phyloP scores from a whole-genome alignment of 2,113 vertebrate species.

The Odontophorus gujanensis region DNA sequence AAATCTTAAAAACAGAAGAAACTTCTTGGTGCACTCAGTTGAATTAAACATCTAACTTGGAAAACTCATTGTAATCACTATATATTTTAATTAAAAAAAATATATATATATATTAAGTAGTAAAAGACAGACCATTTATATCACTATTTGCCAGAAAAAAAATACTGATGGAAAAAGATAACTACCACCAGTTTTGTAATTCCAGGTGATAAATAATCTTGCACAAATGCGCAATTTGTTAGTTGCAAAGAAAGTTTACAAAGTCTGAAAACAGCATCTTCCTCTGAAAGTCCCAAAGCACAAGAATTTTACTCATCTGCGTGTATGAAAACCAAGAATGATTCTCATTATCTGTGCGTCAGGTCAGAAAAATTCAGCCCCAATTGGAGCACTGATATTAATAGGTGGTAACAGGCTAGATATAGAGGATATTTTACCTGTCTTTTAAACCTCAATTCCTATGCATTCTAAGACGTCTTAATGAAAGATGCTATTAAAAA shows the following conservation, averaged over 20 bases:
- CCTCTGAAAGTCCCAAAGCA: background rate
- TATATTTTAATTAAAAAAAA: background rate
- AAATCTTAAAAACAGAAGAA: background rate
- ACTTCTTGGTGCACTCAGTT: background rate
- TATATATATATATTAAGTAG: background rate
- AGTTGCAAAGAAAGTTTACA: background rate
- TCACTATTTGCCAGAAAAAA: background rate
- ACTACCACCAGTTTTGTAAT: background rate
- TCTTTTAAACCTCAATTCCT: background rate
- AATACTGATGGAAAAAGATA: background rate
- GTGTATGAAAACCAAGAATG: background rate
- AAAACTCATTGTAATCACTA: background rate
- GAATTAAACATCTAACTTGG: background rate
- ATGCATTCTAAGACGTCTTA: background rate
- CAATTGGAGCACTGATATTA: background rate
- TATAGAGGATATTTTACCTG: background rate
- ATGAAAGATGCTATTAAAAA: background rate
- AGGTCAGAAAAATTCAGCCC: background rate
- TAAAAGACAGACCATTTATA: background rate
- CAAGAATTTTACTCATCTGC: too few relatives aligned
- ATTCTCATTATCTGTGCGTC: background rate
- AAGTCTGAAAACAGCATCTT: background rate
- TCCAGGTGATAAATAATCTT: background rate
- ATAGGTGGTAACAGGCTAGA: background rate
- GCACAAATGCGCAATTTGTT: background rate